These are phyloP conservation scores for Crossaster papposus DNA, from an alignment of 53 echinoderm and acorn worm species.

Conservation along the genomic window DNA sequence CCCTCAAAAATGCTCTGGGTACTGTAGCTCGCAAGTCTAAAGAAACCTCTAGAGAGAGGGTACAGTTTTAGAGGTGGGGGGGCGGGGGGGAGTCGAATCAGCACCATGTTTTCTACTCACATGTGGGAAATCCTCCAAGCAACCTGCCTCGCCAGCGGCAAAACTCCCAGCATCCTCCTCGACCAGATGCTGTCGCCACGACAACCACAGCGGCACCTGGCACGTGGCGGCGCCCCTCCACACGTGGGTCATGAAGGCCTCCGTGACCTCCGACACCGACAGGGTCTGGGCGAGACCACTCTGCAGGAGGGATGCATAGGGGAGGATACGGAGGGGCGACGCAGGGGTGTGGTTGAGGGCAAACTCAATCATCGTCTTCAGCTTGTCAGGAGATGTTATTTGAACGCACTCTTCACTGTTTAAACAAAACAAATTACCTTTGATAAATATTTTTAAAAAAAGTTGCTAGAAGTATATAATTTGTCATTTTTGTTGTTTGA, in stretches of 20 bases:
- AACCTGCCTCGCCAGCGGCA: not conserved
- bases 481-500: too few relatives aligned
- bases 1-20: too few relatives aligned
- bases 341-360: constrained; percentile 57
- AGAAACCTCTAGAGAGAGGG: too few relatives aligned
- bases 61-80: too few relatives aligned
- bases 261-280: constrained; percentile 61
- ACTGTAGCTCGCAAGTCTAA: too few relatives aligned
- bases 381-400: not conserved
- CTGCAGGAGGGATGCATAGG: constrained; percentile 54
- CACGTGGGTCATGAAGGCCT: constrained; percentile 49
- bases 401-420: not conserved
- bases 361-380: constrained; percentile 30
- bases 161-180: constrained; percentile 42
- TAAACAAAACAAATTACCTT: not conserved
- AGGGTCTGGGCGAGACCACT: not conserved
- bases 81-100: too few relatives aligned
- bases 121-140: constrained; percentile 6
- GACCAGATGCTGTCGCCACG: constrained; percentile 62
- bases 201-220: constrained; percentile 77
- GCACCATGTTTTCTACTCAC: not conserved
- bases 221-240: constrained; percentile 67
- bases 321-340: constrained; percentile 56
- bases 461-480: too few relatives aligned
- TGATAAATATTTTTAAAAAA: too few relatives aligned